These are phyloP conservation scores for Notechis scutatus DNA, from an alignment of 2,113 vertebrate species.

Conservation along the genomic window DNA sequence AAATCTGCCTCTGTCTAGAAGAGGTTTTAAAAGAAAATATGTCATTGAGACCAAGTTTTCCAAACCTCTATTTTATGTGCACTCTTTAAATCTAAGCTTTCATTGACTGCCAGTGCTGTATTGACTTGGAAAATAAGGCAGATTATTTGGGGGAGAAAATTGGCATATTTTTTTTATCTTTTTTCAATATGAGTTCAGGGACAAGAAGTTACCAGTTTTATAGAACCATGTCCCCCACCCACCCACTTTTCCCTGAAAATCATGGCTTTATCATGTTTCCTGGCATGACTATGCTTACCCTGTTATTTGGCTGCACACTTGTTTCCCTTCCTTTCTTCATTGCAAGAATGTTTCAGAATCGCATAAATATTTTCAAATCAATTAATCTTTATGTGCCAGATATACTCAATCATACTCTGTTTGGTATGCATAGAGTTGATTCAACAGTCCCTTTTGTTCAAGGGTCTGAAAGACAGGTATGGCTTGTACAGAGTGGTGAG, in stretches of 20 bases:
- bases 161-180: neutral
- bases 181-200: neutral
- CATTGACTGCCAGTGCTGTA: neutral
- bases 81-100: neutral
- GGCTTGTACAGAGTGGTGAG: neutral
- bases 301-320: neutral
- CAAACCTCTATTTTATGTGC: neutral
- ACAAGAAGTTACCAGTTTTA: neutral
- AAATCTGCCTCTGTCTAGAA: neutral
- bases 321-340: neutral
- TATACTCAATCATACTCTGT: neutral
- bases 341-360: neutral
- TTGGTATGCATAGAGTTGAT: neutral
- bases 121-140: neutral
- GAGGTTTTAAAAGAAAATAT: neutral
- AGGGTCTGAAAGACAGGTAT: neutral
- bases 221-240: too few species aligned
- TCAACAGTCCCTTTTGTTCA: neutral
- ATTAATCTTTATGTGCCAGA: neutral
- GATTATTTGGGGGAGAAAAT: neutral
- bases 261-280: neutral
- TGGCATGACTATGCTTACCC: neutral
- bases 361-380: neutral
- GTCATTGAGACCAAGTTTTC: neutral
- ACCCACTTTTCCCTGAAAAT: neutral